Evolutionary conservation across 2,797 vertebrate species (phyloP).

Genomic region (Carcharodon carcharias): DNA sequence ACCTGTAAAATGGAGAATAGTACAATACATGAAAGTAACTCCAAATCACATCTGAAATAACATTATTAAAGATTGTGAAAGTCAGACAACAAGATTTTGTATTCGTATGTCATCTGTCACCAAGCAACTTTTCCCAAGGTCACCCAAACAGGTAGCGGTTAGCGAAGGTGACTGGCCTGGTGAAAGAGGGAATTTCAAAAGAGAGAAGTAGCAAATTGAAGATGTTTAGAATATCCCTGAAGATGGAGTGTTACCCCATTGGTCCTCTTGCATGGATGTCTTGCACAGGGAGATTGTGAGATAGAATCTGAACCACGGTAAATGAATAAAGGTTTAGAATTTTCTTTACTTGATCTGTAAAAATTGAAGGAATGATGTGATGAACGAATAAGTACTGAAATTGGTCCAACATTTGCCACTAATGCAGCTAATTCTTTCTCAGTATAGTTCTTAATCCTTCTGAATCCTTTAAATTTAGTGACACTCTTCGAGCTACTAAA

Average conservation of each 20-base stretch:
- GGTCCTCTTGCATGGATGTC: too few species aligned
- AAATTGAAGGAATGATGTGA: background rate
- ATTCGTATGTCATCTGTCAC: background rate
- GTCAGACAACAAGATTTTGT: background rate
- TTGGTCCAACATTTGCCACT: background rate
- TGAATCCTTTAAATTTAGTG: background rate
- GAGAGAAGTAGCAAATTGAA: too few species aligned
- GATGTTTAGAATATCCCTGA: too few species aligned
- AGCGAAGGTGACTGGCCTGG: background rate
- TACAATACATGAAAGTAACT: background rate
- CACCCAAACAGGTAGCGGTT: background rate
- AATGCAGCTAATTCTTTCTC: background rate
- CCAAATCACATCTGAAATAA: background rate
- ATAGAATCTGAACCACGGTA: too few species aligned
- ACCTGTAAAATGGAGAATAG: conserved; percentile 10
- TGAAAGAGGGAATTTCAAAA: too few species aligned
- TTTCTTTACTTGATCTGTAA: conserved; percentile 16
- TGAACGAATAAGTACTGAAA: background rate
- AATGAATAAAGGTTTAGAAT: too few species aligned
- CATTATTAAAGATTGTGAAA: background rate
- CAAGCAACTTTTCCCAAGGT: too few species aligned
- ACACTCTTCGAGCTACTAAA: too few species aligned
- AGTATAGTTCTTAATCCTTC: background rate
- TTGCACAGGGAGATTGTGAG: too few species aligned
- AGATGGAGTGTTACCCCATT: too few species aligned